Evolutionary conservation across 2,113 vertebrate species (phyloP).

Genomic region (Albula goreensis): DNA sequence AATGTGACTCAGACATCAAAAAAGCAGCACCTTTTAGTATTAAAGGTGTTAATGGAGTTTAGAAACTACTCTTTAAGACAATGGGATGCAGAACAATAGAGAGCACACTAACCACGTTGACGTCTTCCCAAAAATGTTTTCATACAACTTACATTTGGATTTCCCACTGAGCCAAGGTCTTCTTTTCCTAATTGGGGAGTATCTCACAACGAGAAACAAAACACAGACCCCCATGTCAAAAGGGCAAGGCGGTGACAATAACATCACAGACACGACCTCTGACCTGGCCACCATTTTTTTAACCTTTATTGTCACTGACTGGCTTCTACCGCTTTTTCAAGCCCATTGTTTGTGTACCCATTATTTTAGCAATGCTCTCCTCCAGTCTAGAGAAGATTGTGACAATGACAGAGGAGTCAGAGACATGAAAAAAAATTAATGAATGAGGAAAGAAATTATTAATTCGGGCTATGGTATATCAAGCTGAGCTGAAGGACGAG

Average conservation of each 20-base stretch:
- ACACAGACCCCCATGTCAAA: constrained; percentile 58
- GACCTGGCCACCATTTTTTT: constrained; percentile 55
- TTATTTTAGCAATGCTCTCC: constrained; percentile 51
- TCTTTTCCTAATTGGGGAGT: constrained; percentile 54
- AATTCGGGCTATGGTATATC: constrained; percentile 42
- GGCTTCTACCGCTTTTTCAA: constrained; percentile 48
- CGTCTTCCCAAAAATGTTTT: constrained; percentile 12
- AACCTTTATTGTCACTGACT: constrained; percentile 31
- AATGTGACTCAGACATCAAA: not conserved
- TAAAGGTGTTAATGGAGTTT: not conserved
- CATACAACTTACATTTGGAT: constrained; percentile 52
- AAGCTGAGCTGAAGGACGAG: constrained; percentile 36
- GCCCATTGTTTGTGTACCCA: constrained; percentile 47
- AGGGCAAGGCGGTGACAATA: constrained; percentile 53
- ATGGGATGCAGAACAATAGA: not conserved
- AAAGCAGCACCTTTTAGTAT: not conserved
- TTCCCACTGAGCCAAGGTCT: constrained; percentile 48
- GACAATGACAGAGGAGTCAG: constrained; percentile 50
- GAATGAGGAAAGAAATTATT: constrained; percentile 45
- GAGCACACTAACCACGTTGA: not conserved
- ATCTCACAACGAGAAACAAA: constrained; percentile 59
- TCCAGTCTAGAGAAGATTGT: constrained; percentile 54
- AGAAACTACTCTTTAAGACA: constrained; percentile 20
- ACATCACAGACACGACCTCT: constrained; percentile 61
- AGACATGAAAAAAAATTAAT: constrained; percentile 43